Evolutionary conservation across 2,888 invertebrate species (phyloP), one percentile per base, ranked within the genome.

Genomic region (Neocrepidodera transversa): DNA sequence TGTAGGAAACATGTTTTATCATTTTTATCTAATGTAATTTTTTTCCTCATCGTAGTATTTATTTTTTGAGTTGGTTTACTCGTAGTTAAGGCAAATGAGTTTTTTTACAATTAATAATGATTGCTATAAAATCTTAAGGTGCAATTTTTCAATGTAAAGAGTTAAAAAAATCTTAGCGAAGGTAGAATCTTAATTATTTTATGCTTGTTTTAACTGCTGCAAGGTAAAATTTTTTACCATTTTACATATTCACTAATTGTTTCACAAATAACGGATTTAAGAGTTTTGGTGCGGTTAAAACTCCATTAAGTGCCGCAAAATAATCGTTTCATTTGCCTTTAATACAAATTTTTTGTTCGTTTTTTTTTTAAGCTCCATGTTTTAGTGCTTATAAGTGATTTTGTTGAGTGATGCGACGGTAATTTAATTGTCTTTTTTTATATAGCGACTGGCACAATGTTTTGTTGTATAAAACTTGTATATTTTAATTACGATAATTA

Each of bases 11-110:
- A 18, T 30, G 20, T 47, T 17, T 32, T 54, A 36, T 52, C 35
- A 28, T 11, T 60, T 49, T 58, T 18, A 16, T 47, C 47, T 58
- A 50, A 48, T 60, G 38, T 57, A 55, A 54, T n/a, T 26, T 47
- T 49, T 58, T 35, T 42, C 14, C 48, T 17, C 48, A 32, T 26
- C 42, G 49, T 62, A 60, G 58, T 60, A 62, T 64, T 60, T 57
- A 62, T 64, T 59, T 16, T 58, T 50, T 53, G 50, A 42, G 43
- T 56, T 55, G 56, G 30, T 20, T 51, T 10, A 28, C 23, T 38
- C 4, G 2, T n/a, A 17, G 26, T 23, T 45, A 11, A 26, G 45
- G 7, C 45, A 45, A 45, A 45, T 28, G 14, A 13, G 11, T 3
- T 8, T n/a, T 13, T 32, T n/a, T 32, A 32, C 32, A 32, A 32